These are phyloP conservation scores for Nothocercus julius DNA, from an alignment of 2,113 vertebrate species.

Conservation along the genomic window DNA sequence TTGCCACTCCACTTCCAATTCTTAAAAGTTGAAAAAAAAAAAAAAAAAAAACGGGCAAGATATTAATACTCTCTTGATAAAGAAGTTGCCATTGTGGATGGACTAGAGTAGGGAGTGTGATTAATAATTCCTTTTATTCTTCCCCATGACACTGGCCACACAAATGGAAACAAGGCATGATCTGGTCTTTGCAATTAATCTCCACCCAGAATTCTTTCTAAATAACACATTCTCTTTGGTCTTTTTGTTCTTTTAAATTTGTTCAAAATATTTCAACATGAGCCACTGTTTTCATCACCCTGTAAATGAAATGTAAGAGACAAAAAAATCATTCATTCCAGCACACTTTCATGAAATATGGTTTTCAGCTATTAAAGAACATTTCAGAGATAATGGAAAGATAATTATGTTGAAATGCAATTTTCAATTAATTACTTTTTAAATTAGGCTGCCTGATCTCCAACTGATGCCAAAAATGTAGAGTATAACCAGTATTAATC, in stretches of 20 bases:
- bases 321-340: not conserved
- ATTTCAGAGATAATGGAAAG: not conserved
- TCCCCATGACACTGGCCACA: not conserved
- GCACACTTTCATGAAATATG: not conserved
- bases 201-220: not conserved
- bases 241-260: conserved; percentile 6
- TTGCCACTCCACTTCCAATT: not conserved
- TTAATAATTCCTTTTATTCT: not conserved
- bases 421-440: conserved; percentile 10
- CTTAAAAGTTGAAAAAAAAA: not conserved
- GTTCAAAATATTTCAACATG: conserved; percentile 24
- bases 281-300: not conserved
- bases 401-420: not conserved
- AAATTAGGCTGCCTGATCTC: not conserved
- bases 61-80: not conserved
- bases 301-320: not conserved
- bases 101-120: not conserved
- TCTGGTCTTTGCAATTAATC: not conserved
- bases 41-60: not conserved
- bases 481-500: not conserved
- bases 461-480: not conserved
- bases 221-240: not conserved
- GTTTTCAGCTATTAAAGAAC: not conserved
- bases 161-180: not conserved
- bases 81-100: not conserved